Base-by-base conservation (phyloP, 2,797 vertebrate species). In the Saxicola maurus region DNA sequence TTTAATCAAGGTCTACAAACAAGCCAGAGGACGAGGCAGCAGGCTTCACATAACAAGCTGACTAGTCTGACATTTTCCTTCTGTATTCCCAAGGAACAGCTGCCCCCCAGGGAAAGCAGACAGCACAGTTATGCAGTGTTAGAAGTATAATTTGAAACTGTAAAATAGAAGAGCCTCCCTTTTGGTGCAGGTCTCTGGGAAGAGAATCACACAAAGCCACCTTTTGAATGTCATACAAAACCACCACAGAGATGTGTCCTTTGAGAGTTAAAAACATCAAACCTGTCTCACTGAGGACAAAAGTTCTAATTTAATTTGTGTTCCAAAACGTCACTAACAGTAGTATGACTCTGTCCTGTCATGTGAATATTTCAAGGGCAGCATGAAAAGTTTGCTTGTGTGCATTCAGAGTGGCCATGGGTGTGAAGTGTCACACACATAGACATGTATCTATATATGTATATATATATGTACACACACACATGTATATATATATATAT, bases 1-100 rank as follows among this genome's bases (percentile, higher is more conserved):
- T 89, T 92, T 86, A 93, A 92, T 92, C 82, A 72, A 86, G 85
- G 92, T 92, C 95, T 93, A 66, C 66, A 86, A 91, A 89, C 69
- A 92, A 91, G 48, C 46, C 74, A 91, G 69, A 66, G 69, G 37
- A 89, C 85, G 42, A 91, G 79, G 83, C 68, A 87, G 82, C 75
- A 71, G 69, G 56, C 66, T 89, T 87, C 1, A 8, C 42, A 38
- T 74, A 89, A 91, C 77, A 76, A 86, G 40, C 55, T 91, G 62
- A 78, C 80, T 92, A 55, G 68, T 68, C 79, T 69, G 76, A 79
- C 52, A 60, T 84, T 91, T 89, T 82, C 80, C 64, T 92, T 89
- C 71, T 79, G 67, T 62, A 69, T 87, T 79, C 74, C 60, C 33
- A 52, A 77, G 49, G 64, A 89, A 69, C 73, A 72, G 40, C 10